Percentiles rank a stretch among this genome's conserved stretches.
Evolutionary conservation across 1,140 invertebrate genomes (phyloP).

Genomic region (Nasonia longicornis): DNA sequence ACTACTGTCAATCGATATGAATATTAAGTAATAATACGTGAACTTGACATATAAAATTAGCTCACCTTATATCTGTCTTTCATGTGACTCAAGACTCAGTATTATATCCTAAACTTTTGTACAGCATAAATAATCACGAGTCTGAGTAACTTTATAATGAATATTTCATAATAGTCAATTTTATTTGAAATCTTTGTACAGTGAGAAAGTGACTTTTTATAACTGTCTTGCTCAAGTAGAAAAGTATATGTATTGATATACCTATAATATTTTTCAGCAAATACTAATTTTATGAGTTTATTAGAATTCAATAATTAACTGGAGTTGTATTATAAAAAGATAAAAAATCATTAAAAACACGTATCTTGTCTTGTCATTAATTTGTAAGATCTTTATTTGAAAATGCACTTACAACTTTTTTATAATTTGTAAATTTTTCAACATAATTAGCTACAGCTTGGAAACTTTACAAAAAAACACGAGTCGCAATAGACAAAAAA

Average conservation of each 20-base stretch:
- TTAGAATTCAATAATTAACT: conserved; percentile 11
- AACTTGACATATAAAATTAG: conserved; percentile 27
- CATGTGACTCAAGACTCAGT: conserved; percentile 19
- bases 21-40: conserved; percentile 8
- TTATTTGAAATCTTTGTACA: conserved; percentile 35
- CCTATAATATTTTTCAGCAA: not conserved
- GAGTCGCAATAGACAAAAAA: not conserved
- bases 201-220: conserved; percentile 17
- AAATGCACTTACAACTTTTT: conserved; percentile 34
- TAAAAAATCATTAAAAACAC: conserved; percentile 18
- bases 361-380: conserved; percentile 6
- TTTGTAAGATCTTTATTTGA: conserved; percentile 35
- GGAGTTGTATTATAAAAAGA: conserved; percentile 30
- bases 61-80: conserved; percentile 24
- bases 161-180: conserved; percentile 41
- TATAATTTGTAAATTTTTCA: conserved; percentile 29
- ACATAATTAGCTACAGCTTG: not conserved
- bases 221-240: conserved; percentile 18
- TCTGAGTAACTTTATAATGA: conserved; percentile 35
- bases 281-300: conserved; percentile 17
- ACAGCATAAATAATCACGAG: conserved; percentile 34
- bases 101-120: conserved; percentile 31
- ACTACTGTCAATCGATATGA: conserved; percentile 22
- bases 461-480: not conserved
- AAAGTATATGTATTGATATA: conserved; percentile 16